phyloP scores from a whole-genome alignment of 2,888 invertebrate genomes.

The Linnaemya vulpina region DNA sequence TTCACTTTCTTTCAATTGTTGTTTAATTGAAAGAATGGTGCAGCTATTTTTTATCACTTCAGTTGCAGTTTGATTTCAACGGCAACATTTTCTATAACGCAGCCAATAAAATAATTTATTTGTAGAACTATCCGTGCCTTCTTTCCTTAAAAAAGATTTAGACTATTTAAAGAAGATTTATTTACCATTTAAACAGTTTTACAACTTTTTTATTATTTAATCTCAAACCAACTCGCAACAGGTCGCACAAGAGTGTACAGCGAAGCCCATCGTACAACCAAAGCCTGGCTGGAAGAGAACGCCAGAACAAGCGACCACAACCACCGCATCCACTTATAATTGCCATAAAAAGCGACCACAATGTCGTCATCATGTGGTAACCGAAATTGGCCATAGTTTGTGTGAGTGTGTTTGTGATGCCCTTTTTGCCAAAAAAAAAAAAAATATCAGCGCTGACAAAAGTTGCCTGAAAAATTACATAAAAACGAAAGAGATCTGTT shows the following conservation, averaged over 20 bases:
- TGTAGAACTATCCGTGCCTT: too few species aligned
- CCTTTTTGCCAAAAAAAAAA: constrained; percentile 5
- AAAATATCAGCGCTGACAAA: constrained; percentile 42
- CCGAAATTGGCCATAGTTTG: constrained; percentile 67
- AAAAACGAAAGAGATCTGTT: constrained; percentile 38
- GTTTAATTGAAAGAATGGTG: too few species aligned
- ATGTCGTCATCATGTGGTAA: constrained; percentile 62
- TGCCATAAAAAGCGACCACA: constrained; percentile 70
- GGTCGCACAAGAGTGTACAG: neutral
- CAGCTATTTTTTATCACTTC: too few species aligned
- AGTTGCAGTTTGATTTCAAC: too few species aligned
- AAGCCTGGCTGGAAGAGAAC: constrained; percentile 3
- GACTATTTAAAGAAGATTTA: neutral
- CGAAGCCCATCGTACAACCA: constrained; percentile 15
- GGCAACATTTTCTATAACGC: too few species aligned
- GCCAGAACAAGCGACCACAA: constrained; percentile 34
- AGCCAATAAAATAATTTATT: too few species aligned
- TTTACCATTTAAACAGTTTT: neutral
- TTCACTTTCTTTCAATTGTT: too few species aligned
- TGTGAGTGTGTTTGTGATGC: constrained; percentile 21
- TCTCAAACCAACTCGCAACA: neutral
- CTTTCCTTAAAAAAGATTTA: neutral
- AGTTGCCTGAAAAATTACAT: constrained; percentile 1
- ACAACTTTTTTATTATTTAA: neutral
- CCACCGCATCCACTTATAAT: constrained; percentile 61